These are phyloP conservation scores for Bufotes viridis DNA, from an alignment of 2,797 vertebrate genomes.

Conservation along the genomic window DNA sequence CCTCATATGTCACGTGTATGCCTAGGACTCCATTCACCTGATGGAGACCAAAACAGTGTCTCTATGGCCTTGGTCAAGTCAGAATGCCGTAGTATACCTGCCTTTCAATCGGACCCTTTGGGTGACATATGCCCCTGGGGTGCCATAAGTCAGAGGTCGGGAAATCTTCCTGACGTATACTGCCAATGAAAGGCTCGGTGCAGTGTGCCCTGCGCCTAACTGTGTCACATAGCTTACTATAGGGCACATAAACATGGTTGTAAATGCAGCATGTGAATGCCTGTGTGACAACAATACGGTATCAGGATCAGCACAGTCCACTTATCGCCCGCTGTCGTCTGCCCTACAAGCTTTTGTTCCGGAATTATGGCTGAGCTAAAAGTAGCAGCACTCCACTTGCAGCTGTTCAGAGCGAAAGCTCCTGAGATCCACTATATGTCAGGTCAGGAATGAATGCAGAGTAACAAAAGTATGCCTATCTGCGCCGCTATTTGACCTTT, in stretches of 20 bases:
- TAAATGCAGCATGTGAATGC: not conserved
- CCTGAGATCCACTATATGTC: not conserved
- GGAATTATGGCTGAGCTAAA: conserved; percentile 67
- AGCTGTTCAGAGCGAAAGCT: conserved; percentile 72
- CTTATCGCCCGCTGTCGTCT: conserved; percentile 33
- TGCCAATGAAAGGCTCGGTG: too few species aligned
- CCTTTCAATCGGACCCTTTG: too few species aligned
- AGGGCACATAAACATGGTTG: not conserved
- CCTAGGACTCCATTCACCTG: too few species aligned
- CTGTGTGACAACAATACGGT: not conserved
- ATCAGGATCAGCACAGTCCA: not conserved
- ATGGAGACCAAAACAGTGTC: too few species aligned
- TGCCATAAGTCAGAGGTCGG: too few species aligned
- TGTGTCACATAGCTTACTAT: not conserved
- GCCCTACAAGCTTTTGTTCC: not conserved
- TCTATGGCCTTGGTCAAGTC: too few species aligned
- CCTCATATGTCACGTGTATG: too few species aligned
- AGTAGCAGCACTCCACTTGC: conserved; percentile 69
- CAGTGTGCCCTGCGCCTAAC: not conserved
- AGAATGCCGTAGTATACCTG: too few species aligned
- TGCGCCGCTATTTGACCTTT: not conserved
- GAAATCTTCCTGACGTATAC: too few species aligned
- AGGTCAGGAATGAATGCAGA: not conserved
- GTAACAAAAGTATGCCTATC: not conserved
- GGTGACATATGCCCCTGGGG: too few species aligned